These are phyloP conservation scores for Sapajus apella DNA, from an alignment of 2,113 vertebrate species.

Conservation along the genomic window DNA sequence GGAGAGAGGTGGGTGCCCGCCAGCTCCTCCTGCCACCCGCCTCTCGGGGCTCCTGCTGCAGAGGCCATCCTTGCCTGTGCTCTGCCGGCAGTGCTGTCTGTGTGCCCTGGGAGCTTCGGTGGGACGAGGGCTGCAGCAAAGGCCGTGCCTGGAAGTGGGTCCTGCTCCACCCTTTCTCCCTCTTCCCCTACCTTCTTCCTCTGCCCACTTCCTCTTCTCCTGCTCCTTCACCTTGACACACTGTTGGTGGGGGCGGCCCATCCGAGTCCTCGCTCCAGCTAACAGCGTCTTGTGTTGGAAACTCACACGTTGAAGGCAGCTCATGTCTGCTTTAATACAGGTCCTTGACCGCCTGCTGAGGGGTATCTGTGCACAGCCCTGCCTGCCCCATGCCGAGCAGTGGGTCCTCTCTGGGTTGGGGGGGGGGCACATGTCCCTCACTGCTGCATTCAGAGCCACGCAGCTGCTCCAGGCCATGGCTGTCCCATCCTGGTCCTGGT, in stretches of 20 bases:
- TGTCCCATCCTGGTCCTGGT: background rate
- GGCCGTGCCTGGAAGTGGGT: background rate
- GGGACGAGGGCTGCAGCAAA: background rate
- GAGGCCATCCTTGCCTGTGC: background rate
- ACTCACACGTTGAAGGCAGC: no score
- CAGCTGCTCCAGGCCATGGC: background rate
- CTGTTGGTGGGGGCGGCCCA: no score
- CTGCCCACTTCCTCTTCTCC: no score
- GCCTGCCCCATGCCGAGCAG: no score
- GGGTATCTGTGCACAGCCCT: background rate
- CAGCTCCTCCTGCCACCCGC: background rate
- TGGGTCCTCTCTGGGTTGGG: background rate
- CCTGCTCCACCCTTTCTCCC: background rate
- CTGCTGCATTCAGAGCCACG: background rate
- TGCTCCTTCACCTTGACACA: background rate
- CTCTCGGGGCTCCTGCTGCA: background rate
- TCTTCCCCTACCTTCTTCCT: background rate
- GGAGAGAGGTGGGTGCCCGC: constrained; percentile 77
- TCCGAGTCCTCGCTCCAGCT: background rate
- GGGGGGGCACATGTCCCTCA: no score
- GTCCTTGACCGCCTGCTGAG: background rate
- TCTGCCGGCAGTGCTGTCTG: no score
- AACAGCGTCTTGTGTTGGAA: background rate
- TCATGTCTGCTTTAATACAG: background rate
- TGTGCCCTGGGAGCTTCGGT: background rate